Percentiles rank a stretch among this genome's conserved stretches.
These are phyloP conservation scores for Puntigrus tetrazona DNA, from an alignment of 2,113 vertebrate genomes.

Conservation along the genomic window DNA sequence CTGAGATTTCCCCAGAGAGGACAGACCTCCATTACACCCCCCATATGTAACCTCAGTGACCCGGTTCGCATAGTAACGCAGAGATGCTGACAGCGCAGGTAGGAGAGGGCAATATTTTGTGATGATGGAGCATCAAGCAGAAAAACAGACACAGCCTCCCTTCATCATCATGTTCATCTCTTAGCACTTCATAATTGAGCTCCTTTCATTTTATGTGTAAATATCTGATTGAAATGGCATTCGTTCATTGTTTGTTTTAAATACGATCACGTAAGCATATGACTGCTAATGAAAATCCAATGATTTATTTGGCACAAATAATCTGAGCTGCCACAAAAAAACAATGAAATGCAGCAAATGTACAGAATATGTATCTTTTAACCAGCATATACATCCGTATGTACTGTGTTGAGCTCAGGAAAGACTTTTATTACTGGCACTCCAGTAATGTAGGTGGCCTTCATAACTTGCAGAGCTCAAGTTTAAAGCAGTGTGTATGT, in stretches of 20 bases:
- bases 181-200: background rate
- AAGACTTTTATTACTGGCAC: background rate
- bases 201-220: background rate
- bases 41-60: slow-evolving; percentile 19
- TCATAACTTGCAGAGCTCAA: slow-evolving; percentile 12
- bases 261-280: too few relatives aligned
- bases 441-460: slow-evolving; percentile 7
- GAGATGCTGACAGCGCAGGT: slow-evolving; percentile 38
- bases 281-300: background rate
- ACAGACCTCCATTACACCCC: background rate
- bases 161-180: slow-evolving; percentile 18
- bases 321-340: background rate
- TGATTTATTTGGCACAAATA: background rate
- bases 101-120: slow-evolving; percentile 1
- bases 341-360: background rate
- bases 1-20: slow-evolving; percentile 3
- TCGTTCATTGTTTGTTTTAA: too few relatives aligned
- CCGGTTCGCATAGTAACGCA: slow-evolving; percentile 32
- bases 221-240: background rate
- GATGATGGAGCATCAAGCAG: slow-evolving; percentile 25
- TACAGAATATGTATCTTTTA: background rate
- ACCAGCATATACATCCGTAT: background rate
- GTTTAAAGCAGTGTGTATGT: slow-evolving; percentile 8
- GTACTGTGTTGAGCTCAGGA: background rate
- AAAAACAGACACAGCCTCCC: background rate